phyloP scores from a whole-genome alignment of 1,140 invertebrate species.

The Thereuonema tuberculata region DNA sequence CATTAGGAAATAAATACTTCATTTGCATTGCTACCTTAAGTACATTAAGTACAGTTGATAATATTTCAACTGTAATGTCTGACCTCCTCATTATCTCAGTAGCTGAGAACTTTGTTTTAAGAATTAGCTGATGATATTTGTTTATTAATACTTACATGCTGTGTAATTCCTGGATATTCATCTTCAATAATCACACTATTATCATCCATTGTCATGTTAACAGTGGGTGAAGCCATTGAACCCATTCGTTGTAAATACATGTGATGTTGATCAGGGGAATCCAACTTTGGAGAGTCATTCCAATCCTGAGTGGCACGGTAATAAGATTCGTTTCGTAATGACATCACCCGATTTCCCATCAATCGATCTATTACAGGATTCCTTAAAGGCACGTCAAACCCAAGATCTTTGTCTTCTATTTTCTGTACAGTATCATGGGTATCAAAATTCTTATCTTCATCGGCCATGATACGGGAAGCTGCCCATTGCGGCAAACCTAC shows the following conservation, averaged over 20 bases:
- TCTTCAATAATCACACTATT: neutral
- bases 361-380: conserved; percentile 73
- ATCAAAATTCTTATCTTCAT: neutral
- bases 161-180: too few relatives aligned
- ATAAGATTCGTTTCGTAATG: conserved; percentile 67
- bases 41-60: too few relatives aligned
- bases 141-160: too few relatives aligned
- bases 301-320: conserved; percentile 27
- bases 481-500: conserved; percentile 37
- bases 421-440: neutral
- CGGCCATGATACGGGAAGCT: neutral
- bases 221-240: neutral
- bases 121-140: too few relatives aligned
- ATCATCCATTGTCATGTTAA: conserved; percentile 3
- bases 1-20: too few relatives aligned
- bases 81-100: too few relatives aligned
- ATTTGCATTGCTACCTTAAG: too few relatives aligned
- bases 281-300: too few relatives aligned
- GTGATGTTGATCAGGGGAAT: neutral
- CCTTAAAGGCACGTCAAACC: conserved; percentile 9
- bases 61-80: too few relatives aligned
- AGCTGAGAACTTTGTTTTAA: too few relatives aligned
- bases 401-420: conserved; percentile 11
- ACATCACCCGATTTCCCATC: conserved; percentile 44
- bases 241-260: neutral